These are phyloP conservation scores for Sarotherodon lohbergeri DNA, from an alignment of 2,113 vertebrate species.

Conservation along the genomic window DNA sequence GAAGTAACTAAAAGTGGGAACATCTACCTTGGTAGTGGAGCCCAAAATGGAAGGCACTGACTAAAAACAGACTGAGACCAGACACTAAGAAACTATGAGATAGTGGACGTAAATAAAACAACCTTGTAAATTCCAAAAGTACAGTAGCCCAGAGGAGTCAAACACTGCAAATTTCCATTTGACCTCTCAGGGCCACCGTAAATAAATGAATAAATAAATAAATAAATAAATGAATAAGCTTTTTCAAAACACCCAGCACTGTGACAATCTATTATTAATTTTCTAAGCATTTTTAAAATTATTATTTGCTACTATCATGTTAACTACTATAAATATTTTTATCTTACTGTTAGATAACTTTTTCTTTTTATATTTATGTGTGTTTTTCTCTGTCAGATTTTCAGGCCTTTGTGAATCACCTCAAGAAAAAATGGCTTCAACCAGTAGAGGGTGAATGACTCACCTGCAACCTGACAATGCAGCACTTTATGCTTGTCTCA, in stretches of 20 bases:
- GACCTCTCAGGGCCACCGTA: too few species aligned
- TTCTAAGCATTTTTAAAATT: background rate
- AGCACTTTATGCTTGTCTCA: background rate
- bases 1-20: background rate
- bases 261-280: background rate
- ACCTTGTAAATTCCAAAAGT: background rate
- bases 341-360: background rate
- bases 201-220: background rate
- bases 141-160: background rate
- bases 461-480: background rate
- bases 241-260: background rate
- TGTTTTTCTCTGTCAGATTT: background rate
- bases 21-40: background rate
- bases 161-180: background rate
- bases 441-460: background rate
- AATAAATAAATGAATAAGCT: background rate
- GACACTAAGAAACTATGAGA: background rate
- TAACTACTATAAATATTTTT: background rate
- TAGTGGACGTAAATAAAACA: fast-evolving
- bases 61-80: background rate
- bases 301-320: background rate
- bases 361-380: background rate
- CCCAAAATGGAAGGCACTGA: background rate
- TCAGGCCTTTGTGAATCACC: background rate
- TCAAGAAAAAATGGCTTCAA: background rate